Percentiles rank a stretch among this genome's conserved stretches.
phyloP scores from a whole-genome alignment of 2,888 invertebrate genomes.

The Barypeithes pellucidus region DNA sequence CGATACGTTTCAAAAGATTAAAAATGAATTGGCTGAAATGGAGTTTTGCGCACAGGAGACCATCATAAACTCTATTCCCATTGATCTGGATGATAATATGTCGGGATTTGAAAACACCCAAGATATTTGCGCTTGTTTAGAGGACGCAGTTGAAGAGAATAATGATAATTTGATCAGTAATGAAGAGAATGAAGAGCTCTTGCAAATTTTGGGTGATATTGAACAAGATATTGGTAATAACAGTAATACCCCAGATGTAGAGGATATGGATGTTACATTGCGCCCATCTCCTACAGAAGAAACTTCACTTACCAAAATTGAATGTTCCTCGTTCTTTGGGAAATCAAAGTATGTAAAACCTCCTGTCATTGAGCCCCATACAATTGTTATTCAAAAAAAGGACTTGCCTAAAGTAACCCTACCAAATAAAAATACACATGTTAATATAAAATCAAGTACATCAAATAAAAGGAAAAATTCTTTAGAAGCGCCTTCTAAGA shows the following conservation, averaged over 20 bases:
- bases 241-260: background rate
- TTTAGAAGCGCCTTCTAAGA: slow-evolving; percentile 11
- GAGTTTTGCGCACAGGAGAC: slow-evolving; percentile 62
- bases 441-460: slow-evolving; percentile 5
- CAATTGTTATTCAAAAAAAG: slow-evolving; percentile 38
- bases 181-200: slow-evolving; percentile 1
- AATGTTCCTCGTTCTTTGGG: background rate
- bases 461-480: slow-evolving; percentile 37
- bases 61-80: slow-evolving; percentile 58
- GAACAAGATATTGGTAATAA: background rate
- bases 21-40: slow-evolving; percentile 57
- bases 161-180: slow-evolving; percentile 2
- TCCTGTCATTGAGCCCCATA: slow-evolving; percentile 60
- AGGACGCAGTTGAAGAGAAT: slow-evolving; percentile 19
- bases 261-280: background rate
- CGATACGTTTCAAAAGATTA: slow-evolving; percentile 55
- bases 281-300: background rate
- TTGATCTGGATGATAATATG: slow-evolving; percentile 49
- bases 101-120: slow-evolving; percentile 54
- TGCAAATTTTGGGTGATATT: background rate
- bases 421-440: slow-evolving; percentile 28
- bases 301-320: background rate
- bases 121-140: slow-evolving; percentile 42
- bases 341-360: slow-evolving; percentile 54
- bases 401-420: slow-evolving; percentile 18